Base-by-base conservation (phyloP, 2,113 vertebrate species). In the Sinocyclocheilus anophthalmus region DNA sequence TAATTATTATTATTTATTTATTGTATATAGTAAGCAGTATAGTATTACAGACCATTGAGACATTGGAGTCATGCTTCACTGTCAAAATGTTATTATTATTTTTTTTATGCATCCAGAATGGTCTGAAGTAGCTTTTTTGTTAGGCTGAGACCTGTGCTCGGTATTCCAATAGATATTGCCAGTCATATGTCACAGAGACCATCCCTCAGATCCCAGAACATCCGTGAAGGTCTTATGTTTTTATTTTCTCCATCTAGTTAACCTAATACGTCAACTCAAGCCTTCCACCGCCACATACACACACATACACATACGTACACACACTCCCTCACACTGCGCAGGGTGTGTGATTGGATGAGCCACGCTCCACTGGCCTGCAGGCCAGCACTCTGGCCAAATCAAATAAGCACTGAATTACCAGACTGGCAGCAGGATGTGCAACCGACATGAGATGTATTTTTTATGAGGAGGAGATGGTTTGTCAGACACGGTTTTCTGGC, bases 341-440 rank as follows among this genome's bases (percentile, higher is more conserved):
- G 26, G 26, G 39, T 85, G 65, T 45, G 1, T 57, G 53, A 80
- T 80, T 69, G 76, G 76, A 55, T 81, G 50, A 37, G 39, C 48
- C 30, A 13, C 4, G 24, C 76, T 86, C 33, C 45, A 57, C 48
- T 69, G 37, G 81, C 84, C 84, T 39, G 48, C 50, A 73, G 77
- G 67, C n/a, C 65, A 86, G 53, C 50, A 26, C 84, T 70, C 50
- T 30, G 12, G 65, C 37, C 12, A 81, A 81, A 85, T 85, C 65
- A 85, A 80, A 85, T 85, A 39, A 80, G 65, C 59, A 57, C 63
- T 16, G 84, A 72, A 73, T 80, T 85, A 80, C 53, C 30, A 73
- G 65, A 57, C 50, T 63, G 39, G 26, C 39, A 65, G 53, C 57
- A 50, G 39, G 78, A 81, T 72, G 55, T 59, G 42, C 53, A 48